Evolutionary conservation across 2,888 invertebrate genomes (phyloP).

Genomic region (Spilosoma lubricipeda): DNA sequence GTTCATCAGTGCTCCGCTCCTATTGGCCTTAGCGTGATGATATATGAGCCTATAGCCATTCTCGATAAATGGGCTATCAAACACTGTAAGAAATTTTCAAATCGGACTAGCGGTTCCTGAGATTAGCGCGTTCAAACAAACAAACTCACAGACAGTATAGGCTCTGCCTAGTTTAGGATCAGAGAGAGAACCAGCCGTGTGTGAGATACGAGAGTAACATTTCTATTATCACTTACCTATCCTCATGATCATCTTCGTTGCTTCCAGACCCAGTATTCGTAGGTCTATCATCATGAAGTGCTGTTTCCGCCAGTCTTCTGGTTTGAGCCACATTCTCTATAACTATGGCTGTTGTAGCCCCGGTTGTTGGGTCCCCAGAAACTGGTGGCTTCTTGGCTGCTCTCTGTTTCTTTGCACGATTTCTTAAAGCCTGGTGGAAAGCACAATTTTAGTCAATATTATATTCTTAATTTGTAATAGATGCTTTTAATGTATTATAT

Average conservation of each 20-base stretch:
- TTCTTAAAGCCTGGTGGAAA: slow-evolving; percentile 91
- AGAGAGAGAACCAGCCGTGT: too few species aligned
- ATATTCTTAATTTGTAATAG: background rate
- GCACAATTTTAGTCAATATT: background rate
- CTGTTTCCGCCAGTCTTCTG: slow-evolving; percentile 92
- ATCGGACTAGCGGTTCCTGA: too few species aligned
- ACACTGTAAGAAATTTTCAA: too few species aligned
- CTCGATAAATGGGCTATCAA: too few species aligned
- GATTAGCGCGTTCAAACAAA: too few species aligned
- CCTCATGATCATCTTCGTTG: slow-evolving; percentile 77
- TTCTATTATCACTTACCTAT: slow-evolving; percentile 61
- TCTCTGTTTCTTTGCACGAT: slow-evolving; percentile 93
- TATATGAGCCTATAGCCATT: too few species aligned
- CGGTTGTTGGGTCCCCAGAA: slow-evolving; percentile 90
- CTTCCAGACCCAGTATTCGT: slow-evolving; percentile 92
- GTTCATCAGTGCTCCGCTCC: too few species aligned
- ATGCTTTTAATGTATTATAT: background rate
- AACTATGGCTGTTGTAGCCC: slow-evolving; percentile 91
- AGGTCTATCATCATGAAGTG: slow-evolving; percentile 92
- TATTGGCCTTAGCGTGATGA: too few species aligned
- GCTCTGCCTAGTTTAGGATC: too few species aligned
- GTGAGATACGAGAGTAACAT: too few species aligned
- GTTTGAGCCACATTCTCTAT: slow-evolving; percentile 96
- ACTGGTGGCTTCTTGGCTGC: slow-evolving; percentile 92
- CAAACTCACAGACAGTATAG: too few species aligned